phyloP scores from a whole-genome alignment of 2,888 invertebrate species.

The Melanargia galathea region DNA sequence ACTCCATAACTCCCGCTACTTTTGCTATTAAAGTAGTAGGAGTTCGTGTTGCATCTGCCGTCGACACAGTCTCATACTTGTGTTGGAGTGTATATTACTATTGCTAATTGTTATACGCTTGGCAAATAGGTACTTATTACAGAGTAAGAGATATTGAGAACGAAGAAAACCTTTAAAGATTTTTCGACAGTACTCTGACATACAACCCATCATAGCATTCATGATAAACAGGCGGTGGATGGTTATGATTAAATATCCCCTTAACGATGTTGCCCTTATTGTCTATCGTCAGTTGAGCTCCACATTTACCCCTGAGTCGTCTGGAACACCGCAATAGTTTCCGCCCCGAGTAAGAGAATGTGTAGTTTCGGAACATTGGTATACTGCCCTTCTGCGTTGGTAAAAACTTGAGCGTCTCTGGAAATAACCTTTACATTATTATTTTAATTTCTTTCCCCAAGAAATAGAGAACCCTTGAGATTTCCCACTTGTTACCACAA shows the following conservation, averaged over 20 bases:
- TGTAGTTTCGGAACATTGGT: conserved; percentile 19
- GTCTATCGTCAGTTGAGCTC: conserved; percentile 45
- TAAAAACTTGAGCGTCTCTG: conserved; percentile 9
- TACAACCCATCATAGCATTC: conserved; percentile 33
- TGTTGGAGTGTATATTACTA: too few relatives aligned
- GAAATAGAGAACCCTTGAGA: too few relatives aligned
- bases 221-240: conserved; percentile 43
- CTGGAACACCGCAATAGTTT: conserved; percentile 50
- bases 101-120: too few relatives aligned
- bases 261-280: conserved; percentile 38
- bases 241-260: conserved; percentile 44
- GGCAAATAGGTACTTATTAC: too few relatives aligned
- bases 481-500: too few relatives aligned
- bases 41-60: too few relatives aligned
- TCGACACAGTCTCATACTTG: too few relatives aligned
- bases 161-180: too few relatives aligned
- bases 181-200: conserved; percentile 22
- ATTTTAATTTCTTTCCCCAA: neutral
- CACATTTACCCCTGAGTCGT: conserved; percentile 40
- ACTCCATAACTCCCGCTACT: too few relatives aligned
- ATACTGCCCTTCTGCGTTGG: conserved; percentile 15
- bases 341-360: conserved; percentile 34
- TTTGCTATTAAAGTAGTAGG: too few relatives aligned
- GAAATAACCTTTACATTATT: neutral
- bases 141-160: too few relatives aligned